A percentile compares a stretch with the other conserved stretches of the same genome.
These are phyloP conservation scores for Drosophila meridionalis DNA, from an alignment of 2,888 invertebrate species.

Conservation along the genomic window DNA sequence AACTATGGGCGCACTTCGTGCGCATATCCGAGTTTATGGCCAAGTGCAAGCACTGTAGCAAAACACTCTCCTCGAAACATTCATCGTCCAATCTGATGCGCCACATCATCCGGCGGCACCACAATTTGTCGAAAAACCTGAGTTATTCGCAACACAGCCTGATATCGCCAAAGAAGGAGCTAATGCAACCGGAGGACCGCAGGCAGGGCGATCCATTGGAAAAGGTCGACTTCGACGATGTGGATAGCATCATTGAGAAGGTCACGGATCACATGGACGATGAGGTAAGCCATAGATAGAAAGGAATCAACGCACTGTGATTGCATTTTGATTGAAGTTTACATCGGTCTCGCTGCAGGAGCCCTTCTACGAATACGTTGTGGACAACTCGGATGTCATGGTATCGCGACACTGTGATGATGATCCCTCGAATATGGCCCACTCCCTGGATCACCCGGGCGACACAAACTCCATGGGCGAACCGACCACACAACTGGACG, in stretches of 20 bases:
- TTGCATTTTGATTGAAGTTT: slow-evolving; percentile 41
- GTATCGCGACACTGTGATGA: slow-evolving; percentile 51
- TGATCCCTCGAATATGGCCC: slow-evolving; percentile 45
- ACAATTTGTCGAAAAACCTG: slow-evolving; percentile 63
- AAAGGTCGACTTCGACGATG: slow-evolving; percentile 72
- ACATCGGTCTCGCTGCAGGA: slow-evolving; percentile 55
- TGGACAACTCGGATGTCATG: slow-evolving; percentile 63
- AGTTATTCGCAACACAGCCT: slow-evolving; percentile 70
- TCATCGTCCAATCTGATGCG: slow-evolving; percentile 74
- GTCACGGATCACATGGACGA: slow-evolving; percentile 68
- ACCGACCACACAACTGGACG: slow-evolving; percentile 66
- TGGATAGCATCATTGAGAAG: slow-evolving; percentile 72
- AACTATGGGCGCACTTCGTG: slow-evolving; percentile 68
- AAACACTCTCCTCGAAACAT: slow-evolving; percentile 70
- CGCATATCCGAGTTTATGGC: slow-evolving; percentile 74
- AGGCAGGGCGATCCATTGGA: slow-evolving; percentile 64
- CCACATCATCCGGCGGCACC: slow-evolving; percentile 69
- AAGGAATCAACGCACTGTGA: background rate
- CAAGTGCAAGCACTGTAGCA: slow-evolving; percentile 71
- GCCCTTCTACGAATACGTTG: slow-evolving; percentile 70
- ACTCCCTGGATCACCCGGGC: slow-evolving; percentile 38
- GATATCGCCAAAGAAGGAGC: slow-evolving; percentile 63
- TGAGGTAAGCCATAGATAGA: slow-evolving; percentile 45
- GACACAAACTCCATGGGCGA: slow-evolving; percentile 58
- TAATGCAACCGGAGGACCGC: slow-evolving; percentile 30